Base-by-base conservation (phyloP, 2,888 invertebrate genomes). In the Phorcus lineatus region DNA sequence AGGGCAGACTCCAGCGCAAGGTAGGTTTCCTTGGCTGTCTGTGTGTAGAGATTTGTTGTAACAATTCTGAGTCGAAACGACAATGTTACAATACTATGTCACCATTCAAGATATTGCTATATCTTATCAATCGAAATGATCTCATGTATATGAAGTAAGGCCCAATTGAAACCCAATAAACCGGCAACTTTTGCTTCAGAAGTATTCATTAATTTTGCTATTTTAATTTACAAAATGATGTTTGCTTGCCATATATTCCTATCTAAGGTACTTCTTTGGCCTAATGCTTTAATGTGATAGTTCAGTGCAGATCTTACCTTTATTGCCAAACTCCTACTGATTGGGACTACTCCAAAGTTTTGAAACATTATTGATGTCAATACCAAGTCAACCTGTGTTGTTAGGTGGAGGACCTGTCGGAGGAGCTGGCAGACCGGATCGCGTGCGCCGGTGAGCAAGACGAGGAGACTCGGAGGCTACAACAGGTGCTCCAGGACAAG, bases 361-460 rank as follows among this genome's bases (percentile, higher is more conserved):
- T n/a, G n/a, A n/a, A n/a, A n/a, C n/a, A n/a, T n/a, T n/a, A n/a
- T n/a, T n/a, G n/a, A n/a, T 22, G 22, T 55, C 22, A 55, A 6
- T 19, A 55, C n/a, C n/a, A n/a, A n/a, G 55, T 11, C 4, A n/a
- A 1, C 19, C 57, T 28, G 24, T 57, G 19, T 57, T 57, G 3
- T 3, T 81, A 97, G 97, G 96, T 96, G 77, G 96, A 97, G 90
- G 95, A 96, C 78, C 93, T 97, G 85, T 97, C 96, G 93, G 94
- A 95, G 1, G 96, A 97, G 83, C 84, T 93, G 22, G 87, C 89
- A 81, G 86, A 88, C 53, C 90, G 89, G 55, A 88, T 89, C 22
- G 91, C 91, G 79, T 86, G 86, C 52, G 89, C 91, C 74, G 88
- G 86, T 53, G 84, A 88, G 80, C 85, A 90, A 62, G 83, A 88